A percentile compares a stretch with the other conserved stretches of the same genome.
Evolutionary conservation across 2,113 vertebrate species (phyloP).

Genomic region (Mus spicilegus): DNA sequence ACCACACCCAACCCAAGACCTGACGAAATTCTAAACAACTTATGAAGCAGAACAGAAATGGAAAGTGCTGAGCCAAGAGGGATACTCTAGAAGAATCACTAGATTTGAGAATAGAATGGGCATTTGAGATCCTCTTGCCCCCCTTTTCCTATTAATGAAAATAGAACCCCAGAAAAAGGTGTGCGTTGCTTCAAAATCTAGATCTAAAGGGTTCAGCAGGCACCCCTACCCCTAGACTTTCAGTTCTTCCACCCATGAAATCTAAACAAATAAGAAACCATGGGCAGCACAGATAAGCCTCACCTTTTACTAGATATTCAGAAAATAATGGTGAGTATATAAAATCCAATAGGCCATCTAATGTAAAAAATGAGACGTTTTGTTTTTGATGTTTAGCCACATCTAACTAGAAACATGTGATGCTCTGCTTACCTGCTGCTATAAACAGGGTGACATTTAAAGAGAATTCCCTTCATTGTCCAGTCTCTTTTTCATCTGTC

Average conservation of each 20-base stretch:
- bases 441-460: neutral
- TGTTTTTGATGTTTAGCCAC: neutral
- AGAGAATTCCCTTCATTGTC: neutral
- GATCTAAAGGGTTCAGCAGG: neutral
- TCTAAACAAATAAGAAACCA: neutral
- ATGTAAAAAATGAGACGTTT: conserved; percentile 25
- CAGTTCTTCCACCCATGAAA: neutral
- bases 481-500: neutral
- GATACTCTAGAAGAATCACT: neutral
- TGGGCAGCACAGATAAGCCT: neutral
- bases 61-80: neutral
- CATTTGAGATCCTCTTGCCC: neutral
- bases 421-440: neutral
- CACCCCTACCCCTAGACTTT: neutral
- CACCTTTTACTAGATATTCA: neutral
- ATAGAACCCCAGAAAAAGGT: neutral
- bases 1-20: neutral
- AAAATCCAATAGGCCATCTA: neutral
- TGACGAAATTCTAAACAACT: neutral
- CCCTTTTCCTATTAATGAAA: neutral
- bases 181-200: neutral
- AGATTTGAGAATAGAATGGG: conserved; percentile 1
- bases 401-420: neutral
- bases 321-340: conserved; percentile 39
- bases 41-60: neutral